phyloP scores from a whole-genome alignment of 2,113 vertebrate species.

The Danio rerio region GRCz12tu NC_133188.1:39581001-39581500 shows the following conservation, averaged over 20 bases:
- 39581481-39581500: slow-evolving; percentile 27
- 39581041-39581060: too few species aligned
- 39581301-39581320: neutral
- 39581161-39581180: neutral
- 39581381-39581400: slow-evolving; percentile 22
- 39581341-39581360: neutral
- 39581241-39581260: neutral
- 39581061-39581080: too few species aligned
- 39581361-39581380: slow-evolving; percentile 6
- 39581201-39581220: slow-evolving; percentile 17
- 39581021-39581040: too few species aligned
- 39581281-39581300: slow-evolving; percentile 14
- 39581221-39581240: slow-evolving; percentile 14
- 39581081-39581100: neutral
- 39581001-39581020: too few species aligned
- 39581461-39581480: slow-evolving; percentile 38
- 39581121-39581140: neutral
- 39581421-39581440: slow-evolving; percentile 21
- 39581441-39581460: slow-evolving; percentile 28
- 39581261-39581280: slow-evolving; percentile 6
- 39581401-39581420: slow-evolving; percentile 17
- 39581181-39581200: neutral
- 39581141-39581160: neutral
- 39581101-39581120: slow-evolving; percentile 54
- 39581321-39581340: slow-evolving; percentile 13